These are phyloP conservation scores for Yoshiicerus persimilis DNA, from an alignment of 1,140 invertebrate species.

Conservation along the genomic window DNA sequence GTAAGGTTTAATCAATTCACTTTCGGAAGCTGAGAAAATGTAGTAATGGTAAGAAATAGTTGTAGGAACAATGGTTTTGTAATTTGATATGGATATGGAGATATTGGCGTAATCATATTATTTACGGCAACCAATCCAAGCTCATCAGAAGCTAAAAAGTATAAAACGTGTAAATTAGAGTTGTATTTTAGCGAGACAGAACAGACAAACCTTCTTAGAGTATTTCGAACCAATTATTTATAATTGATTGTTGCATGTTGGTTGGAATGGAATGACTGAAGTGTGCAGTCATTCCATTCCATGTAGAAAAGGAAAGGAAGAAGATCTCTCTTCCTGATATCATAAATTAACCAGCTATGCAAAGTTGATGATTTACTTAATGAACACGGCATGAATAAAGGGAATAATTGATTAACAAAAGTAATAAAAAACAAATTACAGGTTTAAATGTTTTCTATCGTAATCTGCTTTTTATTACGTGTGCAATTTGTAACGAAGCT, in stretches of 20 bases:
- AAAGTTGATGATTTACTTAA: neutral
- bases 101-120: neutral
- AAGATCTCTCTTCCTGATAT: neutral
- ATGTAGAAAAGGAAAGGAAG: neutral
- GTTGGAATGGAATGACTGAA: too few relatives aligned
- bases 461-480: too few relatives aligned
- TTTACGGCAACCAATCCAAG: neutral
- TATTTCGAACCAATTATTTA: neutral
- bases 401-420: neutral
- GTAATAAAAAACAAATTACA: neutral
- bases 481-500: too few relatives aligned
- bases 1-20: neutral
- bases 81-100: slow-evolving; percentile 7
- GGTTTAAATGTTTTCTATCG: too few relatives aligned
- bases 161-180: neutral
- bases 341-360: neutral
- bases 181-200: neutral
- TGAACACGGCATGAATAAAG: neutral
- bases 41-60: neutral
- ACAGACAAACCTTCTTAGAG: neutral
- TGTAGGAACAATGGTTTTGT: neutral
- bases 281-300: too few relatives aligned
- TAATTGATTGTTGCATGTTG: neutral
- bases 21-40: neutral
- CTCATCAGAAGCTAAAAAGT: neutral